Base-by-base conservation (phyloP, 2,797 vertebrate genomes). In the Ammospiza maritima region DNA sequence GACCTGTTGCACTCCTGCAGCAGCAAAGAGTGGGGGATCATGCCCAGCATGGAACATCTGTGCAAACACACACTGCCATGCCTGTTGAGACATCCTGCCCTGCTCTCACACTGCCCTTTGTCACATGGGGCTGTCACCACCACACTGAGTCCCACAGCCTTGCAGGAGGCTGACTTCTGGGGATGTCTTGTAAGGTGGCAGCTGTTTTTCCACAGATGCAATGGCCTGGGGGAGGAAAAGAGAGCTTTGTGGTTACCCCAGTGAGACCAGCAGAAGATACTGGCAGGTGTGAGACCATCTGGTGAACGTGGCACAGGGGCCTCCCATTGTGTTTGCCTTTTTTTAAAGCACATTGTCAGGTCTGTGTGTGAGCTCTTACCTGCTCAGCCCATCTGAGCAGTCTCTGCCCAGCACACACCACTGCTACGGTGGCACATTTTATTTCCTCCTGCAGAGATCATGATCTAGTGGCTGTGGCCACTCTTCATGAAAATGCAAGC, bases 41-140 rank as follows among this genome's bases (percentile, higher is more conserved):
- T 29, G 48, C 32, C 51, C 2, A 4, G n/a, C 4, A 0, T 0
- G 3, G 34, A 21, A 45, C 45, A 65, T n/a, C 72, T 64, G 61
- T 61, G 57, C n/a, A 45, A 73, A 34, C 67, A 42, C 21, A 5
- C 32, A 3, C 27, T 69, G 9, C 26, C 4, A 0, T 0, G 1
- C 34, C 60, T 38, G 0, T 10, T 0, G 3, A 16, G 48, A 6
- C 15, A 16, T 44, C 69, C 69, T 71, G 64, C 29, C 67, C 40
- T 1, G 3, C 30, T 48, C 50, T 22, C 7, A 36, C 0, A 0
- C 51, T 36, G 60, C 1, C 12, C 42, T 47, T 30, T n/a, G 54
- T 44, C 47, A 27, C 47, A 0, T 4, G 66, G 60, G 45, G 34
- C 47, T 66, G 72, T n/a, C 62, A n/a, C 57, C 40, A 16, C 16